A percentile compares a stretch with the other conserved stretches of the same genome.
Evolutionary conservation across 2,797 vertebrate species (phyloP).

Genomic region (Labroides dimidiatus): DNA sequence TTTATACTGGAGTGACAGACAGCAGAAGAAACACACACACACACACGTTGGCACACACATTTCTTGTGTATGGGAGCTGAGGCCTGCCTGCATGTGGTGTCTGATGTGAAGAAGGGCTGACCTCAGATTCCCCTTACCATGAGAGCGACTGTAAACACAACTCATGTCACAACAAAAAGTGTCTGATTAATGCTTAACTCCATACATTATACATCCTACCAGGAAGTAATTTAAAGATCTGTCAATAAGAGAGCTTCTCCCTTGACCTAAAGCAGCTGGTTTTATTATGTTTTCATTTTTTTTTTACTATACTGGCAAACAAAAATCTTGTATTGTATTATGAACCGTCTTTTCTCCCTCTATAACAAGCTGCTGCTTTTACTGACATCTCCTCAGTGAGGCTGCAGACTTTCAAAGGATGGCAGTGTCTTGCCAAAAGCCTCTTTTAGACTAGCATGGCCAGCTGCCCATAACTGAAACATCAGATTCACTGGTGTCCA

Average conservation of each 20-base stretch:
- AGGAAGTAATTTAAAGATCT: no score
- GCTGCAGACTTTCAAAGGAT: slow-evolving; percentile 30
- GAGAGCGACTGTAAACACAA: slow-evolving; percentile 37
- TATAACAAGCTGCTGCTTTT: background rate
- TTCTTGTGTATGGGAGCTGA: slow-evolving; percentile 28
- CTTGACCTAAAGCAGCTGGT: background rate
- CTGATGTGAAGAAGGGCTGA: slow-evolving; percentile 25
- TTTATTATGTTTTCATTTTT: background rate
- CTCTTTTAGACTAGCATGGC: background rate
- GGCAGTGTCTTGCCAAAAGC: slow-evolving; percentile 13
- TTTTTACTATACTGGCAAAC: no score
- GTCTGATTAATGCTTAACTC: background rate
- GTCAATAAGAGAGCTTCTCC: no score
- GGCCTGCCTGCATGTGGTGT: slow-evolving; percentile 13
- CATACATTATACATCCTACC: no score
- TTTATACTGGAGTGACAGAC: slow-evolving; percentile 80
- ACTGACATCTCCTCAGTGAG: slow-evolving; percentile 14
- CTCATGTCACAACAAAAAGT: slow-evolving; percentile 7
- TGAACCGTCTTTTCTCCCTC: no score
- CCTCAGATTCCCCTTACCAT: slow-evolving; percentile 22
- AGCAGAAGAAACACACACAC: slow-evolving; percentile 38
- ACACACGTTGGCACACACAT: slow-evolving; percentile 21
- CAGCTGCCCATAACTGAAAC: background rate
- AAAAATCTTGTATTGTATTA: no score
- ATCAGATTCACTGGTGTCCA: background rate